phyloP scores from a whole-genome alignment of 1,140 invertebrate genomes.

The Chironomus tepperi region DNA sequence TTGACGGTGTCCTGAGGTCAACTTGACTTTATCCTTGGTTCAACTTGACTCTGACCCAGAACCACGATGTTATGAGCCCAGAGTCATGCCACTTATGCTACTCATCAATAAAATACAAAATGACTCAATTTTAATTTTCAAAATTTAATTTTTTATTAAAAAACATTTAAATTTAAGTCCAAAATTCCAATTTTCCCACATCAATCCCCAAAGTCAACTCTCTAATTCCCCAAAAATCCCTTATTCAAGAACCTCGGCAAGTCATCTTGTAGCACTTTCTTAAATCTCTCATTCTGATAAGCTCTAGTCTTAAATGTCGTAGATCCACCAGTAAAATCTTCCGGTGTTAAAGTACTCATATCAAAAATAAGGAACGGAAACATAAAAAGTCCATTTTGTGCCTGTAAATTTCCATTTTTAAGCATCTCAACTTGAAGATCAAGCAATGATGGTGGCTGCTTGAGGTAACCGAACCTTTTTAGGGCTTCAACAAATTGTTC shows the following conservation, averaged over 20 bases:
- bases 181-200: too few relatives aligned
- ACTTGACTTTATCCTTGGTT: too few relatives aligned
- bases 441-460: neutral
- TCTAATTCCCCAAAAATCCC: neutral
- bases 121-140: too few relatives aligned
- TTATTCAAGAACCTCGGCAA: neutral
- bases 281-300: neutral
- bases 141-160: too few relatives aligned
- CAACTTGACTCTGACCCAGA: too few relatives aligned
- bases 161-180: too few relatives aligned
- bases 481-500: neutral
- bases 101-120: too few relatives aligned
- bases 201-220: too few relatives aligned
- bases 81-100: too few relatives aligned
- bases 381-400: neutral
- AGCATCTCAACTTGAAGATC: neutral
- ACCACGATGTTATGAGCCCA: too few relatives aligned
- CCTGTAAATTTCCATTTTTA: neutral
- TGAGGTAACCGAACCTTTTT: neutral
- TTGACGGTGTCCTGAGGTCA: too few relatives aligned
- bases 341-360: neutral
- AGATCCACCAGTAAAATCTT: neutral
- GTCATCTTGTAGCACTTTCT: neutral
- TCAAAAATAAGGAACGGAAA: neutral
- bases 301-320: neutral